Conservation (phyloP, 2,113 vertebrate genomes). For the Eupsittula cactorum region DNA sequence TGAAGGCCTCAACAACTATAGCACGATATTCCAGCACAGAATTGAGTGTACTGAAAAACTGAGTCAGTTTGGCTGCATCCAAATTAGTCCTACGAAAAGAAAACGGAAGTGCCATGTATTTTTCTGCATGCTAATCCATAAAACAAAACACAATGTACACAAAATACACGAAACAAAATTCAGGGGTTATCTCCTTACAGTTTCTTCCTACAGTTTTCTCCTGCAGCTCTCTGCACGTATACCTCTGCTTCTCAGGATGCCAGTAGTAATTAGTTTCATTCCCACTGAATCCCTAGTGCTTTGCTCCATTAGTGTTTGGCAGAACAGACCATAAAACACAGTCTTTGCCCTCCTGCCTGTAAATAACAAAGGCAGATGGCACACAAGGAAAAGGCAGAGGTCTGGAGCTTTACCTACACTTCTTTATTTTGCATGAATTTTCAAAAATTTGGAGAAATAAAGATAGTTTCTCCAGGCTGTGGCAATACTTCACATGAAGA, state of each 20-base stretch:
- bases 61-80: constrained; percentile 68
- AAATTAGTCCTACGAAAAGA: constrained; percentile 71
- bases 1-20: constrained; percentile 62
- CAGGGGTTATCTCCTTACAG: neutral
- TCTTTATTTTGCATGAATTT: neutral
- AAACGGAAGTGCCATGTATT: neutral
- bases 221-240: neutral
- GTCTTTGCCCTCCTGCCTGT: neutral
- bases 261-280: neutral
- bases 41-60: constrained; percentile 76
- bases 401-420: neutral
- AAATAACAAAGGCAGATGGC: neutral
- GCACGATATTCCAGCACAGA: constrained; percentile 83
- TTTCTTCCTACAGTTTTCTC: neutral
- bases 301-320: neutral
- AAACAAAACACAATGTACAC: neutral
- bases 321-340: neutral
- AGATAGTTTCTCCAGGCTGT: neutral
- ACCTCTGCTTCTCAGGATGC: neutral
- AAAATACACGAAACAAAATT: neutral
- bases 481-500: neutral
- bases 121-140: neutral
- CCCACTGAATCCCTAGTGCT: neutral
- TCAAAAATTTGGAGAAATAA: neutral
- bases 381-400: neutral